A percentile compares a stretch with the other conserved stretches of the same genome.
Conservation (phyloP, 2,888 invertebrate genomes). For the Empis stercorea region DNA sequence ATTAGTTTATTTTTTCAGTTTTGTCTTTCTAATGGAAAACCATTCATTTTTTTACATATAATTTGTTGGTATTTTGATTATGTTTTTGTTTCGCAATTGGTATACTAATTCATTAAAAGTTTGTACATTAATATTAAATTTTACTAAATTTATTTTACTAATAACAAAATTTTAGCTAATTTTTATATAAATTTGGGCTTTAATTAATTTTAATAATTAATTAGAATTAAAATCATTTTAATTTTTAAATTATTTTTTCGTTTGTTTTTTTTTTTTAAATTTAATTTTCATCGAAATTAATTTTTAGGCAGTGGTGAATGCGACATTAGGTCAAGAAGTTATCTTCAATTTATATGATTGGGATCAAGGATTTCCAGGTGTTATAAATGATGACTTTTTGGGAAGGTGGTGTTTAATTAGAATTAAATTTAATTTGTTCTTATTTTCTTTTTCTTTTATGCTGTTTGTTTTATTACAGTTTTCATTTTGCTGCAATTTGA, state of each 20-base stretch:
- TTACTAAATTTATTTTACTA: too few species aligned
- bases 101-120: too few species aligned
- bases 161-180: too few species aligned
- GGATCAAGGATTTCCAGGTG: constrained; percentile 66
- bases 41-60: too few species aligned
- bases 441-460: neutral
- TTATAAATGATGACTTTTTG: constrained; percentile 68
- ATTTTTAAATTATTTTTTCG: neutral
- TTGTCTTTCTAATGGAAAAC: too few species aligned
- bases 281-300: neutral
- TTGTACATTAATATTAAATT: too few species aligned
- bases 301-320: constrained; percentile 60
- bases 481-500: neutral
- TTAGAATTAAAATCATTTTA: too few species aligned
- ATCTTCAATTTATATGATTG: constrained; percentile 70
- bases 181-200: too few species aligned
- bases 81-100: too few species aligned
- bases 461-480: neutral
- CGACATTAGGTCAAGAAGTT: constrained; percentile 60
- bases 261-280: neutral
- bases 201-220: too few species aligned
- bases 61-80: too few species aligned
- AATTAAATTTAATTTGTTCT: neutral
- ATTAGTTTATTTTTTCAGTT: too few species aligned
- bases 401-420: constrained; percentile 53